phyloP scores from a whole-genome alignment of 2,888 invertebrate genomes.

The Hermaeophaga mercurialis region DNA sequence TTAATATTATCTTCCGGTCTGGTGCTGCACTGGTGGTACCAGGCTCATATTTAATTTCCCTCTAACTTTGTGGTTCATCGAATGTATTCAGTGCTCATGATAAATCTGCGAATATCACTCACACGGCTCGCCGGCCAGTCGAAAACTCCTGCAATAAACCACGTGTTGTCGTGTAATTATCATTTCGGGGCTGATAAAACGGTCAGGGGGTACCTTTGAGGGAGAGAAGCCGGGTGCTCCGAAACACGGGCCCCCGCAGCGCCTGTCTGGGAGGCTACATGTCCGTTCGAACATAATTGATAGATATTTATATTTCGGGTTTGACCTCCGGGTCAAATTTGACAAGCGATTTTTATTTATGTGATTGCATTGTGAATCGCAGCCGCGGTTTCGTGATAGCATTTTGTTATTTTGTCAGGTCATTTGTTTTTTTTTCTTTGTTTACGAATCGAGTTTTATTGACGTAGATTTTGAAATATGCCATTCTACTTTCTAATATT shows the following conservation, averaged over 20 bases:
- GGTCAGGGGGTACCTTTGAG: conserved; percentile 53
- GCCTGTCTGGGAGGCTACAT: conserved; percentile 52
- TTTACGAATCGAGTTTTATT: not conserved
- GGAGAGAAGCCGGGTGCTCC: conserved; percentile 53
- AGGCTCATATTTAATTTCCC: conserved; percentile 26
- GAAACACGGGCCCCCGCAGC: conserved; percentile 52
- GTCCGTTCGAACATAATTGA: conserved; percentile 42
- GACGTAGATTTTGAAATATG: too few species aligned
- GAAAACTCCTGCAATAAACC: conserved; percentile 50
- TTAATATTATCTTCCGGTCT: not conserved
- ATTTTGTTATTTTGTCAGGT: conserved; percentile 18
- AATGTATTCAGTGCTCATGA: conserved; percentile 40
- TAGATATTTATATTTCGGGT: conserved; percentile 47
- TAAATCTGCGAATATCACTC: conserved; percentile 41
- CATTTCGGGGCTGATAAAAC: conserved; percentile 55
- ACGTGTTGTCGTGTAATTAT: conserved; percentile 58
- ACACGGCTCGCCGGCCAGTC: conserved; percentile 24
- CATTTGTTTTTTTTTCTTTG: not conserved
- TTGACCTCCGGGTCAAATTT: conserved; percentile 30
- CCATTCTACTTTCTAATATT: too few species aligned
- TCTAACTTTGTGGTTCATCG: conserved; percentile 26
- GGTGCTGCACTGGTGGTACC: not conserved
- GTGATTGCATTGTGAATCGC: conserved; percentile 5
- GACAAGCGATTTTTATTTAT: conserved; percentile 31
- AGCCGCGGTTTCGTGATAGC: conserved; percentile 17